Base-by-base conservation (phyloP, 2,888 invertebrate species). In the Lycaena phlaeas region DNA sequence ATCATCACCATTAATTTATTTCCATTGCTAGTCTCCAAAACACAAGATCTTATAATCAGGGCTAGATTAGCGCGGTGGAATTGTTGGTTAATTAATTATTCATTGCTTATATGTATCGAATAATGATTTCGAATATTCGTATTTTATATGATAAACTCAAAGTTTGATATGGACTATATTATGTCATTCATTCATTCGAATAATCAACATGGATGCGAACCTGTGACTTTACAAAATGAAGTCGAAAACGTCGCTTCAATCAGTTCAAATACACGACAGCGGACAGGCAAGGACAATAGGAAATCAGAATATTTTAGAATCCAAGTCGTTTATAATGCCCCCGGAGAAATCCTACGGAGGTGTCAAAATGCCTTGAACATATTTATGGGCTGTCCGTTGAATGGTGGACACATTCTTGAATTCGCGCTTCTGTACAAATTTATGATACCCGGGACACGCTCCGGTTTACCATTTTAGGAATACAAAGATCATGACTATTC, bases 311-410 rank as follows among this genome's bases (percentile, higher is more conserved):
- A 41, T 41, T 38, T 26, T 41, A 39, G 14, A 34, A 41, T 26
- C 18, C 2, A 12, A 22, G 22, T 3, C 34, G 34, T 22, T 34
- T 34, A 34, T 34, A 40, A 36, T 40, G 17, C 5, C 42, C 34
- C 36, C 31, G 40, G 40, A 49, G 53, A 56, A 57, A 56, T 55
- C 44, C 36, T 41, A 25, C 44, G 41, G 43, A 45, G 46, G 52
- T 53, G 58, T 56, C 57, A 56, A 57, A 58, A 57, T 49, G 54
- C 51, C 44, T 44, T 49, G 46, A 26, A 46, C 49, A 50, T 55
- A 54, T 61, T 56, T 61, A 61, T 57, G 41, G 42, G 47, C 44
- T 48, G 54, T 48, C 47, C 34, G 38, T 49, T 46, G 46, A 48
- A 49, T 46, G 44, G 41, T 44, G 48, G 47, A 49, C 48, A 51